phyloP scores from a whole-genome alignment of 2,888 invertebrate genomes.

The Poecilobothrus nobilitatus region DNA sequence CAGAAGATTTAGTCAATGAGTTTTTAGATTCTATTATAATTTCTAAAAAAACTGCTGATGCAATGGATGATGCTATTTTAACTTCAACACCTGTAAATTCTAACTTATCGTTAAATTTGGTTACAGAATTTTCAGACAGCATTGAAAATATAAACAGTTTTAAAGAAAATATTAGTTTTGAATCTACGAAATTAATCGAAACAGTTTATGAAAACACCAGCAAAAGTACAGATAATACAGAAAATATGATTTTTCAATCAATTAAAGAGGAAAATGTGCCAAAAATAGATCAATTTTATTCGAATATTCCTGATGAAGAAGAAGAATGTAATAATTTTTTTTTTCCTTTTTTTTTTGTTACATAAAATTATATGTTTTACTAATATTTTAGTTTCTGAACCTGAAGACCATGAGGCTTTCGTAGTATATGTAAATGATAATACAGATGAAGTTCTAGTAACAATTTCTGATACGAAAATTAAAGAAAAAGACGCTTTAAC shows the following conservation, averaged over 20 bases:
- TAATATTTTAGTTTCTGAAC: slow-evolving; percentile 34
- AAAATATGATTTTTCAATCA: neutral
- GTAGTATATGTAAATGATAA: slow-evolving; percentile 33
- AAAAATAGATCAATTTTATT: slow-evolving; percentile 7
- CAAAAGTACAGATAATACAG: neutral
- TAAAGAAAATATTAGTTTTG: neutral
- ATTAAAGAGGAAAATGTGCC: neutral
- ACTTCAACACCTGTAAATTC: slow-evolving; percentile 31
- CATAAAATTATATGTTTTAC: neutral
- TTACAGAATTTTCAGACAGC: too few relatives aligned
- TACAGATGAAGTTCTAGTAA: slow-evolving; percentile 44
- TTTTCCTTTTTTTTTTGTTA: neutral
- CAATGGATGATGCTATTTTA: neutral
- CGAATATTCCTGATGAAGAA: slow-evolving; percentile 21
- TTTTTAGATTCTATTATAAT: slow-evolving; percentile 30
- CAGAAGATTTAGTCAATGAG: slow-evolving; percentile 34
- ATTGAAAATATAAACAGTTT: neutral
- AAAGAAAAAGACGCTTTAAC: slow-evolving; percentile 47
- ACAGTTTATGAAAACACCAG: neutral
- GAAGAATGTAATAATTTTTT: slow-evolving; percentile 23
- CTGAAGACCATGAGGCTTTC: slow-evolving; percentile 31
- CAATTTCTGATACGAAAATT: slow-evolving; percentile 46
- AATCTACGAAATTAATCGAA: neutral
- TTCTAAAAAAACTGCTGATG: neutral
- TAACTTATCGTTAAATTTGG: slow-evolving; percentile 1